Evolutionary conservation across 1,140 invertebrate genomes (phyloP).

Genomic region (Diuraphis noxia): DNA sequence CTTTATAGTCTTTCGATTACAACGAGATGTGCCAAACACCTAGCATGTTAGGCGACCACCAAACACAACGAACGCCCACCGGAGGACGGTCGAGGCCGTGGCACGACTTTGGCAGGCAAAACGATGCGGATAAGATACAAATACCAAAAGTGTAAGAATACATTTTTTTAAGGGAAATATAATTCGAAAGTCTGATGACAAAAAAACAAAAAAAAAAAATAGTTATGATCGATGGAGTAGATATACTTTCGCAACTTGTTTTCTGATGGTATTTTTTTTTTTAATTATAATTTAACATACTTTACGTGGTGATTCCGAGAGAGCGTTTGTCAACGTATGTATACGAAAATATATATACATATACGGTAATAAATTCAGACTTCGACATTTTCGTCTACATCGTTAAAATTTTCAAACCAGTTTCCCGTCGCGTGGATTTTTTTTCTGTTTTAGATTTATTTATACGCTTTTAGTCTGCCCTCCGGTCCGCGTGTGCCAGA

Average conservation of each 20-base stretch:
- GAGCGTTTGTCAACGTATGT: constrained; percentile 7
- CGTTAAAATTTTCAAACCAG: constrained; percentile 52
- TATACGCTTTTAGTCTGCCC: background rate
- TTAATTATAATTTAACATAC: background rate
- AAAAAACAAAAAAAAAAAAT: background rate
- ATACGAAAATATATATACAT: constrained; percentile 3
- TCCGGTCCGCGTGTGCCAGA: background rate
- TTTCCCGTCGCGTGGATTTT: constrained; percentile 23
- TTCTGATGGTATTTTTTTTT: background rate
- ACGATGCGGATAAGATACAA: constrained; percentile 93
- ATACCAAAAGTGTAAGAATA: constrained; percentile 95
- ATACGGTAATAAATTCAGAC: constrained; percentile 39
- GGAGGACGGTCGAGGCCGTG: constrained; percentile 75
- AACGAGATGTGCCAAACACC: constrained; percentile 76
- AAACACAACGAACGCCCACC: constrained; percentile 55
- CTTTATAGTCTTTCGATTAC: constrained; percentile 81
- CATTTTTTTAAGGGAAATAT: background rate
- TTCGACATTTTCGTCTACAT: constrained; percentile 49
- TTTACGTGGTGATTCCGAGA: background rate
- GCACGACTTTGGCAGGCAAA: constrained; percentile 90
- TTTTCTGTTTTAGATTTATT: constrained; percentile 20
- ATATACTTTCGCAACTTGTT: constrained; percentile 36
- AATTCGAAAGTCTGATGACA: constrained; percentile 14
- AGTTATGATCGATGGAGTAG: background rate
- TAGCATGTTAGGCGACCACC: constrained; percentile 60